phyloP scores from a whole-genome alignment of 2,113 vertebrate genomes.

The Scalopus aquaticus region DNA sequence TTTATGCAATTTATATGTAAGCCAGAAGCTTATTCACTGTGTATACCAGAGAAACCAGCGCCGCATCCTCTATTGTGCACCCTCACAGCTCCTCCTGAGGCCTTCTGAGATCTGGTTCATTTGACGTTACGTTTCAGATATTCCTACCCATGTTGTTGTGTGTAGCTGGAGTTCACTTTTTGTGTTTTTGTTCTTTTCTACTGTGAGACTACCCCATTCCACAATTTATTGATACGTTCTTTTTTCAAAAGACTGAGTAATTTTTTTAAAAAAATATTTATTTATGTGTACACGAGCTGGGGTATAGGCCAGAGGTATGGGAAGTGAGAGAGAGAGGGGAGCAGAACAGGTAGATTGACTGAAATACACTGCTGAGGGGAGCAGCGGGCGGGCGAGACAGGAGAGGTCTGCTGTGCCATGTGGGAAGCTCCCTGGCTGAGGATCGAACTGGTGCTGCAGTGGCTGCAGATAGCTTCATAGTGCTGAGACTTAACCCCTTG shows the following conservation, averaged over 20 bases:
- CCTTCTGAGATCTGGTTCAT: not conserved
- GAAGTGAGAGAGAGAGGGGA: too few relatives aligned
- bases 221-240: not conserved
- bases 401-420: too few relatives aligned
- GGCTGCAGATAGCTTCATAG: too few relatives aligned
- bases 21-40: not conserved
- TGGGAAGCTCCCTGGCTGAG: too few relatives aligned
- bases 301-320: too few relatives aligned
- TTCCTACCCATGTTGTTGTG: not conserved
- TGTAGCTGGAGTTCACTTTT: not conserved
- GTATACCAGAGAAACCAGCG: not conserved
- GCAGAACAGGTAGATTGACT: too few relatives aligned
- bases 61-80: not conserved
- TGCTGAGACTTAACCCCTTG: too few relatives aligned
- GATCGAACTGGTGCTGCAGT: too few relatives aligned
- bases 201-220: not conserved
- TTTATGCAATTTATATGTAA: not conserved
- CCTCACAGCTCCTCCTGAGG: rapidly evolving
- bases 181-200: not conserved
- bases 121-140: not conserved
- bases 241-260: not conserved
- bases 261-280: too few relatives aligned
- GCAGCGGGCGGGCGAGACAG: too few relatives aligned
- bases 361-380: too few relatives aligned
- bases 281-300: too few relatives aligned